phyloP scores from a whole-genome alignment of 2,888 invertebrate species.

The Napeogenes inachia region DNA sequence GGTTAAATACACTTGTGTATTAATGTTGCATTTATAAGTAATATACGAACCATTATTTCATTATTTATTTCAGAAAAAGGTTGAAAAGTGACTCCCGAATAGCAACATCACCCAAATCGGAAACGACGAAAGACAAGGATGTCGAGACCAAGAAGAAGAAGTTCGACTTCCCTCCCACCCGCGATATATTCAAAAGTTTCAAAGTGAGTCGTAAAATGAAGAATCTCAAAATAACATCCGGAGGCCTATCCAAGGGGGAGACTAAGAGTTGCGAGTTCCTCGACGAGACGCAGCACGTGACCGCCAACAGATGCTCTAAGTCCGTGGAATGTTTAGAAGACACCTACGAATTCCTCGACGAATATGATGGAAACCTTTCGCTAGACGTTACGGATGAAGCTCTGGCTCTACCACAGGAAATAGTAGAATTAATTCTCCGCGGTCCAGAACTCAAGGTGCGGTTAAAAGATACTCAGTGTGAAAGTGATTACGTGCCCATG shows the following conservation, averaged over 20 bases:
- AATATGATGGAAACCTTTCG: slow-evolving; percentile 47
- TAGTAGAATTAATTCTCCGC: slow-evolving; percentile 58
- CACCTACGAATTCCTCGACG: slow-evolving; percentile 45
- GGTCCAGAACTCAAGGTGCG: slow-evolving; percentile 49
- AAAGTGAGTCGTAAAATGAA: slow-evolving; percentile 64
- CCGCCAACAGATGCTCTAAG: slow-evolving; percentile 56
- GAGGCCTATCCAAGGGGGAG: slow-evolving; percentile 51
- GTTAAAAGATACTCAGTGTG: slow-evolving; percentile 42
- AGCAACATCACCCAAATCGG: slow-evolving; percentile 55
- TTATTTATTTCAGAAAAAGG: slow-evolving; percentile 50
- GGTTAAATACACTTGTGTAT: too few relatives aligned
- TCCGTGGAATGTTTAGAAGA: slow-evolving; percentile 64
- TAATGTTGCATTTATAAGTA: too few relatives aligned
- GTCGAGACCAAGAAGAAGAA: slow-evolving; percentile 69
- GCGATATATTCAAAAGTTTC: slow-evolving; percentile 70
- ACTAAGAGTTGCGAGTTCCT: slow-evolving; percentile 71
- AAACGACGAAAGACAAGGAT: slow-evolving; percentile 58
- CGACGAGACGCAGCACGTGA: slow-evolving; percentile 55
- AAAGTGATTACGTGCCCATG: slow-evolving; percentile 67
- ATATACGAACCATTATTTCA: neutral
- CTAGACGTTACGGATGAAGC: slow-evolving; percentile 54
- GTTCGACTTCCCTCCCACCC: slow-evolving; percentile 70
- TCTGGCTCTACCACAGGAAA: slow-evolving; percentile 58
- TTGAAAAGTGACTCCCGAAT: slow-evolving; percentile 72
- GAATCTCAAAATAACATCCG: slow-evolving; percentile 53